Base-by-base conservation (phyloP, 2,113 vertebrate species). In the Lasiurus borealis region DNA sequence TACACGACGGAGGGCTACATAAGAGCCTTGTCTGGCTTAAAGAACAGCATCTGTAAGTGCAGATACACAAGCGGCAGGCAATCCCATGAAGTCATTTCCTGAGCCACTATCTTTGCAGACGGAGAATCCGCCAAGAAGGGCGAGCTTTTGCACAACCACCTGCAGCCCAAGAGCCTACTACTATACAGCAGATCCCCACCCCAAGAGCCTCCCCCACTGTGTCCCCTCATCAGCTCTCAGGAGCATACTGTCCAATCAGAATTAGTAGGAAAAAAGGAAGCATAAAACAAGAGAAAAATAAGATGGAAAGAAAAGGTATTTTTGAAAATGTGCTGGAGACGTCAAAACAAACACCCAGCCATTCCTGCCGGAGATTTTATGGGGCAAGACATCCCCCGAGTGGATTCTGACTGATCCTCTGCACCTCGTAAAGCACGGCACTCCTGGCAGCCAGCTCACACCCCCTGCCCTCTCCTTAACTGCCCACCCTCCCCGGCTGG, bases 281-380 rank as follows among this genome's bases (percentile, higher is more conserved):
- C 9, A 46, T 44, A 64, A 72, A 40, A 40, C 36, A 66, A 31
- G 59, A 62, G 11, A 59, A 46, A 69, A 86, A 82, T 14, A 48
- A 90, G 71, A 89, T 14, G 21, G n/a, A 72, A 16, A 91, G 75
- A 75, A 73, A 29, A 96, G 48, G 62, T 94, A 57, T 95, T 31
- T 40, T 75, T 80, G 40, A 46, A 92, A 85, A 6, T 13, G 36
- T 78, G 11, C 81, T 62, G 40, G 48, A 9, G 14, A 95, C 62
- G 36, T 97, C 75, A n/a, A 5, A 87, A 90, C 85, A 92, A 88
- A 96, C 93, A 8, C 88, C 46, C 64, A 95, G 40, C 27, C 16
- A 0, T 82, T 96, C 59, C 66, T 89, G 36, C 85, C 31, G 21
- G 18, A 96, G 71, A 85, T 86, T 97, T 96, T 96, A 97, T 78